These are phyloP conservation scores for Chirona hameri DNA, from an alignment of 2,888 invertebrate genomes.

Conservation along the genomic window DNA sequence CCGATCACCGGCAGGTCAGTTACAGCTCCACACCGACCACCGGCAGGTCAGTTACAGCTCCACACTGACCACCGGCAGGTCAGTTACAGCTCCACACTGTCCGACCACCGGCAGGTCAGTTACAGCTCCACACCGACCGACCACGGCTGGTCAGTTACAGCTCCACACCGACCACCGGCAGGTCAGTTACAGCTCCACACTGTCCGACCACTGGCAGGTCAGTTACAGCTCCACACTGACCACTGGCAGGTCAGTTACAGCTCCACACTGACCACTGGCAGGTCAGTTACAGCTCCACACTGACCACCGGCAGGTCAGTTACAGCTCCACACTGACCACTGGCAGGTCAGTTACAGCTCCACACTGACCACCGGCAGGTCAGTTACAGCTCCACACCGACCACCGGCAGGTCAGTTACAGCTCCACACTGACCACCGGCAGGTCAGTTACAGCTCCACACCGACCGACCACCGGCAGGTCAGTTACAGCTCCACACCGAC, in stretches of 20 bases:
- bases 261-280: no score
- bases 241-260: conserved; percentile 33
- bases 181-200: conserved; percentile 31
- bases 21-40: conserved; percentile 38
- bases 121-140: background rate
- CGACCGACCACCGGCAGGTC: conserved; percentile 29
- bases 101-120: no score
- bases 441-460: no score
- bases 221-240: conserved; percentile 31
- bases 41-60: conserved; percentile 57
- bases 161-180: conserved; percentile 29
- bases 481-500: conserved; percentile 26
- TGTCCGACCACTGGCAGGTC: conserved; percentile 56
- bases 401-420: conserved; percentile 33
- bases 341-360: conserved; percentile 29
- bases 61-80: conserved; percentile 34
- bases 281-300: no score
- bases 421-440: no score
- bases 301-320: conserved; percentile 32
- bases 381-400: conserved; percentile 31
- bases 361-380: conserved; percentile 53
- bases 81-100: background rate
- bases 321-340: conserved; percentile 13
- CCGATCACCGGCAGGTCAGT: conserved; percentile 30
- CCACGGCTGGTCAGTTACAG: conserved; percentile 32